These are phyloP conservation scores for Scaeva pyrastri DNA, from an alignment of 2,888 invertebrate genomes.

Conservation along the genomic window DNA sequence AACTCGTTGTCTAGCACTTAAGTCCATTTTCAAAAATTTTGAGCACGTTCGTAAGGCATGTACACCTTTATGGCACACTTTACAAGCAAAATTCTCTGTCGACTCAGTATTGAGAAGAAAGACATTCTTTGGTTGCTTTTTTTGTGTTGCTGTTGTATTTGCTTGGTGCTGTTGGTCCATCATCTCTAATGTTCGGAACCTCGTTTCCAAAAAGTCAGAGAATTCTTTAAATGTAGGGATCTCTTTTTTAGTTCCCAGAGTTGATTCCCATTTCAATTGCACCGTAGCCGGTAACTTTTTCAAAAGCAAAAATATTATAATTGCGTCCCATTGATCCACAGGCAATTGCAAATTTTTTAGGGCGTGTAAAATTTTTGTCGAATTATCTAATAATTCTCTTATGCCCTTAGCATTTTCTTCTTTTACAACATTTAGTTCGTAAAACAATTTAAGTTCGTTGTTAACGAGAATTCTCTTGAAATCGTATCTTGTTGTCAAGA, in stretches of 20 bases:
- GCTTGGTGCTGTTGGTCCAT: neutral
- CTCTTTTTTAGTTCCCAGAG: neutral
- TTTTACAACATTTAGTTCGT: neutral
- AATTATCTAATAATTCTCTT: neutral
- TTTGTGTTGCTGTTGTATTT: neutral
- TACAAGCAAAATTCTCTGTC: neutral
- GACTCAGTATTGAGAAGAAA: neutral
- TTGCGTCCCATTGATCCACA: neutral
- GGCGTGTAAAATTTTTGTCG: neutral
- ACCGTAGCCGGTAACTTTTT: too few relatives aligned
- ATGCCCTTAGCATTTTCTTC: neutral
- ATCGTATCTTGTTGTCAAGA: neutral
- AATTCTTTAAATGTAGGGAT: neutral
- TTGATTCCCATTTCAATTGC: neutral
- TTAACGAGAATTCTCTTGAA: neutral
- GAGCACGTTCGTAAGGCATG: conserved; percentile 3
- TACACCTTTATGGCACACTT: neutral
- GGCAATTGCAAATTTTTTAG: neutral
- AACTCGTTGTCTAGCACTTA: neutral
- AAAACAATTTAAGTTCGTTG: conserved; percentile 2
- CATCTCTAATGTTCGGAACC: neutral
- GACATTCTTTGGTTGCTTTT: neutral
- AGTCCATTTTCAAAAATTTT: conserved; percentile 1
- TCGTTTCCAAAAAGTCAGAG: neutral
- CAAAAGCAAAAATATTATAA: neutral